Conservation (phyloP, 2,797 vertebrate genomes). For the Poecile montanus region DNA sequence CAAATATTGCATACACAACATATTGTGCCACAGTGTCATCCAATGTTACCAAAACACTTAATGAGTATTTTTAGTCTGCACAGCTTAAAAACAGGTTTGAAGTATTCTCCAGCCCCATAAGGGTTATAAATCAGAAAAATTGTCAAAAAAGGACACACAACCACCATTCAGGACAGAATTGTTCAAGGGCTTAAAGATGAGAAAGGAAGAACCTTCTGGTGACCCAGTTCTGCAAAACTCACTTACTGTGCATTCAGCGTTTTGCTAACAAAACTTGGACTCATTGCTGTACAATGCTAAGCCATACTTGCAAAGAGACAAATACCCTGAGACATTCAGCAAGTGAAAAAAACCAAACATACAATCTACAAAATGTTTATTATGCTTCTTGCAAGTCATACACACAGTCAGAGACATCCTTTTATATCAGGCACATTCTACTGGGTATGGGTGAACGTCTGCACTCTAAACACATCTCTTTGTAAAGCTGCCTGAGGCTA, state of each 20-base stretch:
- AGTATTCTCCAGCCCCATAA: background rate
- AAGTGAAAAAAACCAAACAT: background rate
- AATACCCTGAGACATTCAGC: slow-evolving; percentile 18
- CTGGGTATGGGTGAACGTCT: background rate
- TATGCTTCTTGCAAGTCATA: slow-evolving; percentile 14
- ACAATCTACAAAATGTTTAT: slow-evolving; percentile 4
- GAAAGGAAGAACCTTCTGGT: slow-evolving; percentile 30
- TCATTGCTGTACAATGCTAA: background rate
- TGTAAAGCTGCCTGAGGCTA: slow-evolving; percentile 47
- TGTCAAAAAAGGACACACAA: background rate
- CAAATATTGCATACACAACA: background rate
- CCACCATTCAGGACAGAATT: background rate
- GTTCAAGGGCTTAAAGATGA: background rate
- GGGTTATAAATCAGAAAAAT: background rate
- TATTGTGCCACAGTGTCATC: background rate
- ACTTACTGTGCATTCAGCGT: slow-evolving; percentile 29
- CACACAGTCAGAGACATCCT: slow-evolving; percentile 7
- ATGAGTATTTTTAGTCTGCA: background rate
- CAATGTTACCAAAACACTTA: background rate
- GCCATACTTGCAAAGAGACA: background rate
- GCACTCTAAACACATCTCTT: slow-evolving; percentile 22
- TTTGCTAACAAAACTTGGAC: slow-evolving; percentile 25
- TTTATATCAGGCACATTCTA: slow-evolving; percentile 12
- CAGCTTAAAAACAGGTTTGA: background rate
- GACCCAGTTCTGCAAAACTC: slow-evolving; percentile 29